Conservation (phyloP, 2,888 invertebrate genomes). For the Meta bourneti region DNA sequence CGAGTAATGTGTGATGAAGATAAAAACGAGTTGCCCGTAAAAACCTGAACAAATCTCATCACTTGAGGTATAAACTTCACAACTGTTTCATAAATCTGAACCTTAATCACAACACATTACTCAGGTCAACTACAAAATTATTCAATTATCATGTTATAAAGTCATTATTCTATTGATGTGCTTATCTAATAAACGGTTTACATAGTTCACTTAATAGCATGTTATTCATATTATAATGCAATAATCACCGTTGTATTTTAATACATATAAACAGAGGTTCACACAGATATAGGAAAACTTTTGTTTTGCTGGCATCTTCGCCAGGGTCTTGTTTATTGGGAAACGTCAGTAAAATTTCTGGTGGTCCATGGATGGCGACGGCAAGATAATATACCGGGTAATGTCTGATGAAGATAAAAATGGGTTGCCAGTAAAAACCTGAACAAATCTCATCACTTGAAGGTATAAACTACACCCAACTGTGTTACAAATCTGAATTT, state of each 20-base stretch:
- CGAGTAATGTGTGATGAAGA: background rate
- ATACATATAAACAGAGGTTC: background rate
- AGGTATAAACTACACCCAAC: background rate
- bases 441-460: background rate
- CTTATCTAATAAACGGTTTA: background rate
- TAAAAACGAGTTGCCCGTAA: background rate
- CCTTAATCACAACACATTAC: background rate
- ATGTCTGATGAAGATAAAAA: background rate
- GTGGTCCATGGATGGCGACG: background rate
- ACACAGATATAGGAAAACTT: constrained; percentile 32
- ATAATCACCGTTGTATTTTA: no score
- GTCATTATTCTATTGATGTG: background rate
- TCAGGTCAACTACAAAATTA: background rate
- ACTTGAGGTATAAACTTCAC: background rate
- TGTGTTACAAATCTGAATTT: background rate
- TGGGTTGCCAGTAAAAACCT: background rate
- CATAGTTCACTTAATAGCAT: no score
- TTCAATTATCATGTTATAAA: background rate
- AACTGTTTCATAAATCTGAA: background rate
- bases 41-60: background rate
- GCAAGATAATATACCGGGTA: no score
- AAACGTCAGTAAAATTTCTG: background rate
- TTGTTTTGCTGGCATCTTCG: background rate
- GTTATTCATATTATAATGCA: no score
- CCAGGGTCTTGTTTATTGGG: background rate